Conservation (phyloP, 2,113 vertebrate species). For the Chinchilla lanigera region DNA sequence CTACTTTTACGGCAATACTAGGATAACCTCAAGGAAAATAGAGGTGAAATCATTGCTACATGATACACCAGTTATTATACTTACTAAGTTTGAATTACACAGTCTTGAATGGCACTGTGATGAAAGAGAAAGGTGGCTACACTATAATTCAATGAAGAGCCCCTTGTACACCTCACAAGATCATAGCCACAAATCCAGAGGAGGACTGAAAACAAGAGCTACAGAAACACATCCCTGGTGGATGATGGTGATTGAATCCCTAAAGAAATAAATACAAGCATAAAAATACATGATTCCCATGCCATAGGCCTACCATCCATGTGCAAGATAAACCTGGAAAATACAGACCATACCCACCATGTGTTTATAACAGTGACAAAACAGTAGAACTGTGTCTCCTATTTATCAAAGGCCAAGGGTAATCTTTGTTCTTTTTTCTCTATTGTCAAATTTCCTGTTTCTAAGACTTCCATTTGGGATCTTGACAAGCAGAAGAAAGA, state of each 20-base stretch:
- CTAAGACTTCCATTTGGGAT: slow-evolving; percentile 15
- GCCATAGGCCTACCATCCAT: neutral
- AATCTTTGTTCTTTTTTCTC: slow-evolving; percentile 22
- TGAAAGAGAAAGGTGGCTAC: neutral
- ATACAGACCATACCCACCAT: neutral
- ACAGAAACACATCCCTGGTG: neutral
- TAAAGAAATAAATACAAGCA: neutral
- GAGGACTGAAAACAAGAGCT: neutral
- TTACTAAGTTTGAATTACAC: slow-evolving; percentile 33
- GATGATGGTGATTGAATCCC: neutral
- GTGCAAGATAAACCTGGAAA: neutral
- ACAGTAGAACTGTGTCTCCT: neutral
- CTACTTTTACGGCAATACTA: neutral
- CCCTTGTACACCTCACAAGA: neutral
- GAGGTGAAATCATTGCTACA: neutral
- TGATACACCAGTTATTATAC: neutral
- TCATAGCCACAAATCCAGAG: neutral
- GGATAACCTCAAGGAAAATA: neutral
- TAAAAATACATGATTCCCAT: neutral
- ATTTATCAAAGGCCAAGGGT: neutral
- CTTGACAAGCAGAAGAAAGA: neutral
- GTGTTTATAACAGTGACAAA: neutral
- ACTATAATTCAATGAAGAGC: neutral
- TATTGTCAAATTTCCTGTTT: neutral
- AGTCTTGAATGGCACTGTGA: neutral